phyloP scores from a whole-genome alignment of 2,113 vertebrate genomes.

The Syrrhaptes paradoxus region DNA sequence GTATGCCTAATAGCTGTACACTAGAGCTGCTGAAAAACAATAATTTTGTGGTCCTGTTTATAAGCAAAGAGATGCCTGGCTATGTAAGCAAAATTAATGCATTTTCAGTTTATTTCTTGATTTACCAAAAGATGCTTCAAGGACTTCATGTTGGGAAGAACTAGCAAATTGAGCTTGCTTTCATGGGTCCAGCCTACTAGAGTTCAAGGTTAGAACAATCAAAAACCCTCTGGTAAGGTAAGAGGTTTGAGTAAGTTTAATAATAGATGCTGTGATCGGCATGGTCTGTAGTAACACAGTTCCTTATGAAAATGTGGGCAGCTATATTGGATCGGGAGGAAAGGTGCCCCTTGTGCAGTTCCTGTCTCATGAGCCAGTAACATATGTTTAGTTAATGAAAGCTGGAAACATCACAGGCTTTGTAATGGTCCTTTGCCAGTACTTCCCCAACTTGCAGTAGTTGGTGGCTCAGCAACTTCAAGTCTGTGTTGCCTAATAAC shows the following conservation, averaged over 20 bases:
- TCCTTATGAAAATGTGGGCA: neutral
- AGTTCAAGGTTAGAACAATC: neutral
- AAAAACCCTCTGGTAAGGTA: neutral
- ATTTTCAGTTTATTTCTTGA: neutral
- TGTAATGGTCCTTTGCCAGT: neutral
- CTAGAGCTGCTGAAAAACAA: neutral
- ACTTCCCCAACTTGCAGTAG: neutral
- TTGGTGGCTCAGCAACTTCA: neutral
- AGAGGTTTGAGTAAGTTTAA: neutral
- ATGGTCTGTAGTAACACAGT: neutral
- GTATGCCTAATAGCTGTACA: neutral
- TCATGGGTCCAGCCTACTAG: neutral
- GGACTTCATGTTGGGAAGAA: neutral
- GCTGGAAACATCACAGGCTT: neutral
- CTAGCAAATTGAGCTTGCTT: neutral
- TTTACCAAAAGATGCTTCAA: neutral
- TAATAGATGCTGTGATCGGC: neutral
- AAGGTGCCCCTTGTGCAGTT: neutral
- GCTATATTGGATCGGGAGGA: neutral
- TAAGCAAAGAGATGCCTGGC: neutral
- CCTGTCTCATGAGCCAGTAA: neutral
- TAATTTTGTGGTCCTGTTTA: neutral
- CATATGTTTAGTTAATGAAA: neutral
- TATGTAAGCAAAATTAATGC: neutral
- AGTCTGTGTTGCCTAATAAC: neutral